Evolutionary conservation across 2,888 invertebrate genomes (phyloP).

Genomic region (Tineola bisselliella): DNA sequence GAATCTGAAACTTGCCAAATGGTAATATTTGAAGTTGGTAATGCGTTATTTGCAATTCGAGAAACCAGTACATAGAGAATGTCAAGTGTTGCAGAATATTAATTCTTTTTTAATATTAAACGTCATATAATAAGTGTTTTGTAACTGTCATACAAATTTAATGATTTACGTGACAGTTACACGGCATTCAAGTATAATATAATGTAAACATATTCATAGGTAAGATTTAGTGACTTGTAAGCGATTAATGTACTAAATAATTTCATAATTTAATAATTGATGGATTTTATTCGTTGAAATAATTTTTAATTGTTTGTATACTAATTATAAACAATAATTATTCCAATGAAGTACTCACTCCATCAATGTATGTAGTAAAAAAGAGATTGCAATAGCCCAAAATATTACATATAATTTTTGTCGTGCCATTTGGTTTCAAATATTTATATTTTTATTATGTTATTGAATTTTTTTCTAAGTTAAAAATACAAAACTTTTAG

Average conservation of each 20-base stretch:
- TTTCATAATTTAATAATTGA: conserved; percentile 62
- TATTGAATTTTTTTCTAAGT: conserved; percentile 9
- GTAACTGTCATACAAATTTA: conserved; percentile 26
- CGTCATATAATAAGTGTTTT: conserved; percentile 55
- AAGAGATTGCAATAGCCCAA: conserved; percentile 68
- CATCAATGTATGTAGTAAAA: conserved; percentile 26
- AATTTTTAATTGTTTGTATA: neutral
- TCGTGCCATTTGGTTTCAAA: conserved; percentile 38
- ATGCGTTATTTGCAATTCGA: neutral
- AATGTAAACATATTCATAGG: conserved; percentile 52
- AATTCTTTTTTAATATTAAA: conserved; percentile 59
- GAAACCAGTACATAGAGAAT: conserved; percentile 31
- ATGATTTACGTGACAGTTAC: neutral
- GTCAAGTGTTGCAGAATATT: conserved; percentile 68
- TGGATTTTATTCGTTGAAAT: conserved; percentile 14
- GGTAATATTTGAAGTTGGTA: neutral
- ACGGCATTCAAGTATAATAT: neutral
- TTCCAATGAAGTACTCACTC: neutral
- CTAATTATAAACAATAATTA: conserved; percentile 3
- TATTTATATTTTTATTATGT: conserved; percentile 22
- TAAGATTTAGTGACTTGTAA: conserved; percentile 53
- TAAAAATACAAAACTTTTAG: conserved; percentile 58
- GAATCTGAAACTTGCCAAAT: neutral
- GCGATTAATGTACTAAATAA: conserved; percentile 64
- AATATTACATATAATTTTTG: conserved; percentile 44